Evolutionary conservation across 2,797 vertebrate species (phyloP).

Genomic region (Catharus ustulatus): DNA sequence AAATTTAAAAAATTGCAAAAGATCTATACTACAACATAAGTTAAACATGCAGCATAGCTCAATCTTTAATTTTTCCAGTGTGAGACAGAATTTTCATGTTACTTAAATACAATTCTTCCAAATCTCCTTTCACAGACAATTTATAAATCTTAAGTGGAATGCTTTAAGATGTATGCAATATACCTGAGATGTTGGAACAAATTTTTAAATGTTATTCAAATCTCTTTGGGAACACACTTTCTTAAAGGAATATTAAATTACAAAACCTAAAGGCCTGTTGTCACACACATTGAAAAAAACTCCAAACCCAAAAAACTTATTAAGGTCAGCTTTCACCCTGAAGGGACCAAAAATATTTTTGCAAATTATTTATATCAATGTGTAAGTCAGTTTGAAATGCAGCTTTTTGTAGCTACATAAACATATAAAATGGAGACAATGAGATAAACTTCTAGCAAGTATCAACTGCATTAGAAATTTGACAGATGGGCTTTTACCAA

Average conservation of each 20-base stretch:
- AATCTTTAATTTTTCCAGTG: neutral
- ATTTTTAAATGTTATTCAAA: neutral
- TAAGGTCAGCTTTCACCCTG: neutral
- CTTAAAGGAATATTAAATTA: neutral
- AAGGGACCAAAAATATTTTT: neutral
- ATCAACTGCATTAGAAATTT: neutral
- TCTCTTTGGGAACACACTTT: neutral
- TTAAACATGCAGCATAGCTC: neutral
- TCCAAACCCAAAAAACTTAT: neutral
- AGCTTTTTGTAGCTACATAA: neutral
- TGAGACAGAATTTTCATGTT: neutral
- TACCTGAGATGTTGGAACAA: neutral
- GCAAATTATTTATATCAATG: neutral
- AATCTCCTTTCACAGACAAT: neutral
- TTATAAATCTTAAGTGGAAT: neutral
- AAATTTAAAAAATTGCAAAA: neutral
- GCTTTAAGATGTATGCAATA: neutral
- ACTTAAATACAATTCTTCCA: neutral
- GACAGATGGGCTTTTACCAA: neutral
- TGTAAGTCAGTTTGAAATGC: neutral
- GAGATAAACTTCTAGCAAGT: neutral
- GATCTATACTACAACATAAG: fast-evolving
- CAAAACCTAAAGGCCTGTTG: neutral
- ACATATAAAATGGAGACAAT: neutral
- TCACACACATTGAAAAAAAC: neutral